Base-by-base conservation (phyloP, 2,797 vertebrate species). In the Acanthurus leucopareius region DNA sequence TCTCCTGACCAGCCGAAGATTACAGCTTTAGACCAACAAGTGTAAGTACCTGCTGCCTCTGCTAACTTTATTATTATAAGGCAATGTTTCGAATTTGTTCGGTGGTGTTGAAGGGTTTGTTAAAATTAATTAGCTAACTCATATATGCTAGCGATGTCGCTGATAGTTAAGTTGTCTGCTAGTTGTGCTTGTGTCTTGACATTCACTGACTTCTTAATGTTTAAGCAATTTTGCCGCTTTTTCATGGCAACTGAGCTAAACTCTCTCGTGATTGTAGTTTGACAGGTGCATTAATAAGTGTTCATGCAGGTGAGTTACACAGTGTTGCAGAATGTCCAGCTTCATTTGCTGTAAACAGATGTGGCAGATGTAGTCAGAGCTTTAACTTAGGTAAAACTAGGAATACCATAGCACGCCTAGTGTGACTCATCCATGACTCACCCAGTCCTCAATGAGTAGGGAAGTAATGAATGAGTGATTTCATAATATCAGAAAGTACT, bases 401-500 rank as follows among this genome's bases (percentile, higher is more conserved):
- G 13, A 45, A 45, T 14, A 45, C 10, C 44, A 14, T 10, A 76
- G 62, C 86, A 84, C 84, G 64, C 84, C 82, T 48, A 40, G 59
- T 40, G 38, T 92, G 90, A 91, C 76, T 90, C 84, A 84, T 28
- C 48, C 44, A 68, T 74, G 83, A 80, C 79, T 77, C 83, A 78
- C 62, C 61, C 14, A 64, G 20, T 81, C 78, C 67, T 57, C 20
- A 49, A 75, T 83, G 69, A 80, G 64, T 81, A 62, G 75, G 63
- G 69, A 83, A 69, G 83, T 84, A 84, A 75, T 77, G 72, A 79
- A 73, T 71, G 69, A 75, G 73, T 71, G 69, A 80, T 91, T 93
- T 90, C 76, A 64, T 75, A 88, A 91, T 83, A 86, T 87, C 32
- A 65, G 73, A 78, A 93, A 94, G 94, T 93, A 94, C 89, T 82